Evolutionary conservation across 2,113 vertebrate genomes (phyloP), one percentile per base, ranked within the genome.

Genomic region (Chloebia gouldiae): DNA sequence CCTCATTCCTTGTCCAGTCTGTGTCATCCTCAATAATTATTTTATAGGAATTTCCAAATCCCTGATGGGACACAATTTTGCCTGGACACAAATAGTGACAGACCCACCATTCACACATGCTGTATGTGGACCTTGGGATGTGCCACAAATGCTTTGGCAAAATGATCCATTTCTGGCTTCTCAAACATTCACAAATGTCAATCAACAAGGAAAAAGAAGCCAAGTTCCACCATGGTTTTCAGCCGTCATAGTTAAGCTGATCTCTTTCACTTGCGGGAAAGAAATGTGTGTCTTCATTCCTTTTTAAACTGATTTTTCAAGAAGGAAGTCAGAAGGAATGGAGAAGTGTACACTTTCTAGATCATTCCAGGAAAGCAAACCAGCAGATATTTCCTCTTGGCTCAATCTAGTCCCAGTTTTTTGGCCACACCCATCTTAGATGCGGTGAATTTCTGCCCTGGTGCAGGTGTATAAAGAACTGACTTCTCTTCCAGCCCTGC

Each of bases 331-430:
- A 28, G 23, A 82, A 85, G 31, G 59, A 60, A 72, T 20, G 56
- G 47, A 71, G 61, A 85, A 35, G 2, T 13, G 7, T 51, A 22
- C 69, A 60, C 49, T 66, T 82, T 72, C 35, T 49, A 77, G n/a
- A 13, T 57, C 65, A 77, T 83, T 77, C 40, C 17, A 20, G 88
- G 45, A 90, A 69, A 73, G 45, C 9, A 80, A 92, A 64, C 9
- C 45, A 66, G 31, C n/a, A 61, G 49, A 40, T 77, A 80, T n/a
- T 96, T 96, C 94, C 93, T 95, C 68, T 95, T 96, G 94, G 86
- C 93, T 88, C 76, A 25, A 1, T 25, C 15, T 83, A 31, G 45
- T 77, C 83, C 54, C 37, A 45, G 1, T 56, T 86, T 82, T 63
- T 80, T 76, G n/a, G 59, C 68, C 93, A 72, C 94, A 56, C 79